Conservation (phyloP, 1,140 invertebrate species). For the Drosophila lini region DNA sequence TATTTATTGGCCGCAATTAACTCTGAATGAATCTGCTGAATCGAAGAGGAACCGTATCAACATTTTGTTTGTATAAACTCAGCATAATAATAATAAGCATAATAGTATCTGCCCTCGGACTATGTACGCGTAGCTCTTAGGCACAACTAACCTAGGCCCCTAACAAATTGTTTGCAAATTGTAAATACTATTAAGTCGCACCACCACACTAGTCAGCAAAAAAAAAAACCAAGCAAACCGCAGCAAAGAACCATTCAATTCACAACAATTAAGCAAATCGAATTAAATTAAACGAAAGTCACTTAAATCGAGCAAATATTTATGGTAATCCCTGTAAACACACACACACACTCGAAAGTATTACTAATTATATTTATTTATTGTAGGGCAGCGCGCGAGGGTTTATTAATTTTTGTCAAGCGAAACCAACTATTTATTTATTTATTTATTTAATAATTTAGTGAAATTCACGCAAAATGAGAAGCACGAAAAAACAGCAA, state of each 20-base stretch:
- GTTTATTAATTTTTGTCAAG: constrained; percentile 57
- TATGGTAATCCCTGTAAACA: constrained; percentile 38
- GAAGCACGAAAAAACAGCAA: constrained; percentile 53
- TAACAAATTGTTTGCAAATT: constrained; percentile 77
- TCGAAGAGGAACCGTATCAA: constrained; percentile 26
- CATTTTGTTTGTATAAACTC: constrained; percentile 53
- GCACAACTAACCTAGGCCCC: constrained; percentile 41
- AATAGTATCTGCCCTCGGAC: constrained; percentile 28
- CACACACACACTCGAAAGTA: constrained; percentile 53
- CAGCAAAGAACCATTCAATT: constrained; percentile 71
- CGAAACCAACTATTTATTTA: constrained; percentile 56
- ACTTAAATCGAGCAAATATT: constrained; percentile 56
- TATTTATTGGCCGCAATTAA: constrained; percentile 63
- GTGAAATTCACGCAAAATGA: constrained; percentile 57
- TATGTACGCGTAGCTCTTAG: constrained; percentile 26
- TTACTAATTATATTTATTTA: constrained; percentile 75
- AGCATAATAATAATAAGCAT: constrained; percentile 22
- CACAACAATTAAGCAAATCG: constrained; percentile 57
- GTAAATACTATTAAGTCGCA: constrained; percentile 81
- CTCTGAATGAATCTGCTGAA: constrained; percentile 43
- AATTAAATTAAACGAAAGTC: constrained; percentile 60
- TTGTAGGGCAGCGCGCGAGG: constrained; percentile 32
- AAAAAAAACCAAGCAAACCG: constrained; percentile 36
- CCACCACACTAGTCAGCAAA: constrained; percentile 72
- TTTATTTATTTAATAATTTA: constrained; percentile 65